Evolutionary conservation across 2,888 invertebrate genomes (phyloP).

Genomic region (Andricus curvator): DNA sequence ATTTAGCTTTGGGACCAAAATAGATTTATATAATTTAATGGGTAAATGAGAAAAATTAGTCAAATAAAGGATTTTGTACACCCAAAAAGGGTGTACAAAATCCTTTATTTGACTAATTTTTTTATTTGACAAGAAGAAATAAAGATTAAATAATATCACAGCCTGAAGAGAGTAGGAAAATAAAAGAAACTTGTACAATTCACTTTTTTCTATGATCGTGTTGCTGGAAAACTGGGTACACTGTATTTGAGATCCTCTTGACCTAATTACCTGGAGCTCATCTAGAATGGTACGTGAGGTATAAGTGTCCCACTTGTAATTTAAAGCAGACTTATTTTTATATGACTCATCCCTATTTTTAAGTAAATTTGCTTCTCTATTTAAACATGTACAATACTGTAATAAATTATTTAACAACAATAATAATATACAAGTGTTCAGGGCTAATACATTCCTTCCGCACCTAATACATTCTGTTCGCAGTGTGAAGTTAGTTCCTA

Average conservation of each 20-base stretch:
- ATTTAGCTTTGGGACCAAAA: too few relatives aligned
- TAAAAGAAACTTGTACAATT: neutral
- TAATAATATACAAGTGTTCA: too few relatives aligned
- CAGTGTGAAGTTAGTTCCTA: too few relatives aligned
- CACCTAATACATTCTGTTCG: too few relatives aligned
- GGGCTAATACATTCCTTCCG: too few relatives aligned
- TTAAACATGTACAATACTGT: neutral
- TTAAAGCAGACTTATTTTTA: neutral
- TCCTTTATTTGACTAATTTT: too few relatives aligned
- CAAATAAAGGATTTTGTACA: too few relatives aligned
- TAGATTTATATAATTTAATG: too few relatives aligned
- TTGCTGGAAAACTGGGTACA: slow-evolving; percentile 4
- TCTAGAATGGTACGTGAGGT: slow-evolving; percentile 16
- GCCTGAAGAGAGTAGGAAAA: neutral
- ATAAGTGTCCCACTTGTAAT: neutral
- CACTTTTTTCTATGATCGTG: neutral
- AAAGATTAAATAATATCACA: neutral
- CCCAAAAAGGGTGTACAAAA: too few relatives aligned
- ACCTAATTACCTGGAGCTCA: slow-evolving; percentile 17
- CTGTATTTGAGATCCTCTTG: slow-evolving; percentile 9
- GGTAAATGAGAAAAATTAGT: too few relatives aligned
- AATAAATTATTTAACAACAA: too few relatives aligned
- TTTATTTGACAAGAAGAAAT: neutral
- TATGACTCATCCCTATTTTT: neutral
- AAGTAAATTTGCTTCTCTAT: neutral